Conservation (phyloP, 2,888 invertebrate genomes). For the Euplexia lucipara region DNA sequence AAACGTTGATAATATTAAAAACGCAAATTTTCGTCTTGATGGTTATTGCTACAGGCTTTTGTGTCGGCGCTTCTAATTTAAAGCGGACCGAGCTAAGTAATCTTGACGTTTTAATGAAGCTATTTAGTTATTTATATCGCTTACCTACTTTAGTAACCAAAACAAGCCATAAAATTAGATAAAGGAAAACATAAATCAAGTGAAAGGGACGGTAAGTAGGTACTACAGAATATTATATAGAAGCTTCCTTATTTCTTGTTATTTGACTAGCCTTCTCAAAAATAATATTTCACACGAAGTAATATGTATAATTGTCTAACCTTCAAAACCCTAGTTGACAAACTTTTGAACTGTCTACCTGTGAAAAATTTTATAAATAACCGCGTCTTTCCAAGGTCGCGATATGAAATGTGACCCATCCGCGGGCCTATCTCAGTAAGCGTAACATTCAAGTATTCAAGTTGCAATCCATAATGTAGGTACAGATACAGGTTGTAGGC, state of each 20-base stretch:
- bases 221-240: constrained; percentile 11
- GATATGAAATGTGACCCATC: no score
- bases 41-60: constrained; percentile 62
- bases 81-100: constrained; percentile 35
- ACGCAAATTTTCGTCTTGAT: constrained; percentile 71
- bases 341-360: no score
- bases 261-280: no score
- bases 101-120: constrained; percentile 42
- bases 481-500: no score
- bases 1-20: constrained; percentile 76
- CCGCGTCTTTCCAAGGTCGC: no score
- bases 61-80: constrained; percentile 60
- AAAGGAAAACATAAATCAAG: constrained; percentile 14
- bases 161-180: constrained; percentile 43
- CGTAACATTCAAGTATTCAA: no score
- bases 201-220: not conserved
- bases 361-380: no score
- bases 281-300: no score
- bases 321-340: no score
- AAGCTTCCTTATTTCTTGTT: constrained; percentile 27
- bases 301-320: no score
- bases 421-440: no score
- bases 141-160: constrained; percentile 36
- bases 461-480: no score
- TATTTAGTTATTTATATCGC: constrained; percentile 45